Base-by-base conservation (phyloP, 2,888 invertebrate species). In the Mayetiola destructor region DNA sequence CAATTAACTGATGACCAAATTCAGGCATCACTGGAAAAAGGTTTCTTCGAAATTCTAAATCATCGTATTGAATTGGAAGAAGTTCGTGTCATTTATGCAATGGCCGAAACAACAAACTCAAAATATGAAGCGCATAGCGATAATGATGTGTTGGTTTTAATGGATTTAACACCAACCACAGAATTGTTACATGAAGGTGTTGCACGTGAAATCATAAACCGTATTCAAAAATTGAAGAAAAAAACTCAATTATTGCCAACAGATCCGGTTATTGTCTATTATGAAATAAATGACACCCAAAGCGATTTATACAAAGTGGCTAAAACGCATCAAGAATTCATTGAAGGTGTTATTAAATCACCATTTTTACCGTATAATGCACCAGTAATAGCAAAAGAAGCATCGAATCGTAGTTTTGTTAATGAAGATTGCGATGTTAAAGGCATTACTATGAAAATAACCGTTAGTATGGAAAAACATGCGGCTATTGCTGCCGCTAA, bases 181-280 rank as follows among this genome's bases (percentile, higher is more conserved):
- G 81, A 84, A 27, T 85, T 96, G 82, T 76, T 89, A 61, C 89
- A 95, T 67, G 97, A 99, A 76, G 99, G 99, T 9, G 78, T 89
- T 61, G 90, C 96, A 0, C 80, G 97, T 59, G 99, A 99, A 75
- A 84, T 97, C 23, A 88, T 95, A 59, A 99, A 97, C 69, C 81
- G 97, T 58, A 80, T 99, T 30, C 99, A 99, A 69, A 96, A 94
- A 70, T 76, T 99, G 12, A 77, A 97, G 59, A 99, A 99, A 73
- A 93, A 94, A 74, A 94, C 89, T 0, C 85, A 87, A 65, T 76
- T 96, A 35, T 85, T 93, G 21, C 95, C 95, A 0, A 86, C 91
- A 1, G 95, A 97, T 73, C 84, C 85, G 60, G 90, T 95, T 5
- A 78, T 81, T 40, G 85, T 92, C 12, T 91, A 81, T 70, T 91